These are phyloP conservation scores for Calliphora vicina DNA, from an alignment of 1,140 invertebrate genomes.

Conservation along the genomic window DNA sequence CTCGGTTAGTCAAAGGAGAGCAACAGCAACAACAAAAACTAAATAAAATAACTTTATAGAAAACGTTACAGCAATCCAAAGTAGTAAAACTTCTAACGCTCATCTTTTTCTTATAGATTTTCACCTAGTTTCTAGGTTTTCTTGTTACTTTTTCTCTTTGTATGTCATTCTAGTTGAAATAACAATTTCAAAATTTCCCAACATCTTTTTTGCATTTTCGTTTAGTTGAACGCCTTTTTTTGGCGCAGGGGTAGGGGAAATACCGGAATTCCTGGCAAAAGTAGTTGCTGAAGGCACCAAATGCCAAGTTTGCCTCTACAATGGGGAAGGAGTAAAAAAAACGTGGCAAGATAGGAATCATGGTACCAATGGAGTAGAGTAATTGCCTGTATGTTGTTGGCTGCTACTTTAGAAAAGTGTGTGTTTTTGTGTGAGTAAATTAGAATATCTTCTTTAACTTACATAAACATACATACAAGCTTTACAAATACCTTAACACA, in stretches of 20 bases:
- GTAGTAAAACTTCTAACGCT: not conserved
- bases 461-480: not conserved
- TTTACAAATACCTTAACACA: not conserved
- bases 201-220: not conserved
- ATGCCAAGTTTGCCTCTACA: not conserved
- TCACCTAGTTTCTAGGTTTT: not conserved
- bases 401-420: not conserved
- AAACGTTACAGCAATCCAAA: not conserved
- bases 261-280: conserved; percentile 6
- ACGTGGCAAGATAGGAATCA: not conserved
- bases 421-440: not conserved
- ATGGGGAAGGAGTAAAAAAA: not conserved
- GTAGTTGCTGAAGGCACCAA: not conserved
- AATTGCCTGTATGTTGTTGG: not conserved
- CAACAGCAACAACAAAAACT: no score
- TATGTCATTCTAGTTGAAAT: not conserved
- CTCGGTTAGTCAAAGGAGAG: not conserved
- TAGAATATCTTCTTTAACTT: not conserved
- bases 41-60: not conserved
- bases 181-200: not conserved
- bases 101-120: not conserved
- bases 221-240: not conserved
- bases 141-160: not conserved
- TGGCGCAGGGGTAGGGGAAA: not conserved
- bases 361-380: not conserved